These are phyloP conservation scores for Sciurus carolinensis DNA, from an alignment of 2,797 vertebrate genomes.

Conservation along the genomic window DNA sequence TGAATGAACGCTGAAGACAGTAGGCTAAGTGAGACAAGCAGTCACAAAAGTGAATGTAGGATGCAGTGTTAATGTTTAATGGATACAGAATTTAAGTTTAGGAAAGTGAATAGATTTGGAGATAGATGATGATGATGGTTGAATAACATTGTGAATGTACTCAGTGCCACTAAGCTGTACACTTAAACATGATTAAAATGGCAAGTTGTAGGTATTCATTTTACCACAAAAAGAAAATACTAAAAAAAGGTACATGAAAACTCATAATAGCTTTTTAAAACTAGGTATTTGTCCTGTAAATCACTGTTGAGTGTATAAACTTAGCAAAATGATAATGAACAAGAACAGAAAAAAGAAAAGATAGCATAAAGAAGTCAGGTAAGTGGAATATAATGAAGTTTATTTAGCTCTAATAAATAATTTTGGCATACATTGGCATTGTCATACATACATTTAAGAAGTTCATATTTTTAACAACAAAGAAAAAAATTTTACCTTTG, in stretches of 20 bases:
- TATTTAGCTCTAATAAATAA: not conserved
- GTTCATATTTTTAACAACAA: not conserved
- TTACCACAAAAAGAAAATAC: not conserved
- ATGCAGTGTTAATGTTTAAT: not conserved
- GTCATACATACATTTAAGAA: not conserved
- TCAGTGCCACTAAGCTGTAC: not conserved
- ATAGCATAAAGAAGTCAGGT: not conserved
- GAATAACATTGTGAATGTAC: not conserved
- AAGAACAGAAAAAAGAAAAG: not conserved
- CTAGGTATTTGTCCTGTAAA: not conserved
- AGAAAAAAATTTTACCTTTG: no score
- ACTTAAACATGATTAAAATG: not conserved
- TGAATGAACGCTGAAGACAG: not conserved
- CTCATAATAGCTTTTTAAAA: not conserved
- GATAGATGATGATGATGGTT: not conserved
- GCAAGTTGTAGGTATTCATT: not conserved
- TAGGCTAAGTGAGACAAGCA: not conserved
- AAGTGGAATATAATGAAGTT: not conserved
- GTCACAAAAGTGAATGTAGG: not conserved
- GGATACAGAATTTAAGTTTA: not conserved
- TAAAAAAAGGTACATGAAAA: not conserved
- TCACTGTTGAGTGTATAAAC: not conserved
- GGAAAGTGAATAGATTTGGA: not conserved
- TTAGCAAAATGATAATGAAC: conserved; percentile 4
- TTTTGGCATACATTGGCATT: not conserved